These are phyloP conservation scores for Temnothorax rugatulus DNA, from an alignment of 2,888 invertebrate species.

Conservation along the genomic window DNA sequence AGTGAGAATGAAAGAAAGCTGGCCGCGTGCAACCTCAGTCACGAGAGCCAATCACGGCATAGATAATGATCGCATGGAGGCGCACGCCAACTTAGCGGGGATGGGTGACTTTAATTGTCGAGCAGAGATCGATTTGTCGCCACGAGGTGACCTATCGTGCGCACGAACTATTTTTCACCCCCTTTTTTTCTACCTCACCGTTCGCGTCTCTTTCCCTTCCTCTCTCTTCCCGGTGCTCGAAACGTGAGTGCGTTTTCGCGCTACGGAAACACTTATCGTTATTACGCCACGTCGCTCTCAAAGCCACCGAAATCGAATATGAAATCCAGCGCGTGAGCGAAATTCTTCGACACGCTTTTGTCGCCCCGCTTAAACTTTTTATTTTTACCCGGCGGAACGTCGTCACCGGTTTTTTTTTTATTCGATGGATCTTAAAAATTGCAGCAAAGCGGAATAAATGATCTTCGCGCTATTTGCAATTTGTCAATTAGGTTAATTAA, in stretches of 20 bases:
- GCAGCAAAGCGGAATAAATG: background rate
- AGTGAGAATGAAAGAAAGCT: slow-evolving; percentile 38
- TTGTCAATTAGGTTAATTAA: background rate
- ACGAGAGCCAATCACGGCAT: slow-evolving; percentile 74
- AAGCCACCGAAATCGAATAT: slow-evolving; percentile 47
- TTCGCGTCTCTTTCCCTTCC: slow-evolving; percentile 9
- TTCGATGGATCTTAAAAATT: background rate
- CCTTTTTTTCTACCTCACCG: slow-evolving; percentile 57
- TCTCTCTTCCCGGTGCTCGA: slow-evolving; percentile 17
- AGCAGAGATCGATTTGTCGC: slow-evolving; percentile 82
- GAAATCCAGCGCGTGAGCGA: slow-evolving; percentile 27
- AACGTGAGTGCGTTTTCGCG: slow-evolving; percentile 46
- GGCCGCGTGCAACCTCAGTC: slow-evolving; percentile 19
- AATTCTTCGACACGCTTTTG: slow-evolving; percentile 20
- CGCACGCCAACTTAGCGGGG: slow-evolving; percentile 65
- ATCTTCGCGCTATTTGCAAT: background rate
- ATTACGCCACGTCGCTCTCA: slow-evolving; percentile 41
- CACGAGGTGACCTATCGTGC: slow-evolving; percentile 67
- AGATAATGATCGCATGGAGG: slow-evolving; percentile 78
- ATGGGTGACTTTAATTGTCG: slow-evolving; percentile 81
- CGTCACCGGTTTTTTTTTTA: background rate
- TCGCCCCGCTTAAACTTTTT: background rate
- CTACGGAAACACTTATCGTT: slow-evolving; percentile 51
- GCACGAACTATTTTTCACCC: slow-evolving; percentile 63
- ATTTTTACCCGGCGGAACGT: background rate